phyloP scores from a whole-genome alignment of 37 sponge, comb jelly and placozoan genomes.

The Hormiphora californensis region DNA sequence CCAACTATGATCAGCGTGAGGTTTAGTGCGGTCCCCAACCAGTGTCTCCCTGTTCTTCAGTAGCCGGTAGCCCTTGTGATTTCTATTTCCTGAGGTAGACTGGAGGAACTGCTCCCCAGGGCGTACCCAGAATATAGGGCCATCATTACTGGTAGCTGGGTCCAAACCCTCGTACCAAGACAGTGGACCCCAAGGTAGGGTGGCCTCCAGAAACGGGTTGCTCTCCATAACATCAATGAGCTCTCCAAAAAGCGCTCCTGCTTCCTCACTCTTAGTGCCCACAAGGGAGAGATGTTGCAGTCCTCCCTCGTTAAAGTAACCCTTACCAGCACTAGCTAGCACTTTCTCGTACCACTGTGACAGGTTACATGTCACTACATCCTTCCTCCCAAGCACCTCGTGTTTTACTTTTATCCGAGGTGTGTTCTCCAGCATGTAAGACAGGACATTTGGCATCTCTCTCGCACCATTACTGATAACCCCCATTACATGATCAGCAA shows the following conservation, averaged over 20 bases:
- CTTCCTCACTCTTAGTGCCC: slow-evolving; percentile 79
- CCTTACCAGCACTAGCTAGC: slow-evolving; percentile 55
- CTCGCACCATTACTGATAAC: slow-evolving; percentile 63
- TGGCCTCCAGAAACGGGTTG: slow-evolving; percentile 65
- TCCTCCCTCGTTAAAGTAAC: slow-evolving; percentile 73
- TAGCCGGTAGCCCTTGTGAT: slow-evolving; percentile 44
- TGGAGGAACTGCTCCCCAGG: slow-evolving; percentile 90
- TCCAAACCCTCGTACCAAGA: slow-evolving; percentile 60
- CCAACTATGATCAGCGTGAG: slow-evolving; percentile 86
- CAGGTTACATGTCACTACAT: slow-evolving; percentile 64
- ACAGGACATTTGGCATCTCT: slow-evolving; percentile 71
- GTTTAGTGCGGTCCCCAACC: slow-evolving; percentile 84
- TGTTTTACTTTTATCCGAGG: slow-evolving; percentile 37
- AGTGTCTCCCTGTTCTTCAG: slow-evolving; percentile 70
- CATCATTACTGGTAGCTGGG: slow-evolving; percentile 78
- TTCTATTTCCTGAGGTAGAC: slow-evolving; percentile 3
- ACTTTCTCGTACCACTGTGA: slow-evolving; percentile 64
- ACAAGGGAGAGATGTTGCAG: slow-evolving; percentile 80
- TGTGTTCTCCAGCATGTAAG: slow-evolving; percentile 56
- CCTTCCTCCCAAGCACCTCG: slow-evolving; percentile 60
- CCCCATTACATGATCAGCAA: slow-evolving; percentile 76
- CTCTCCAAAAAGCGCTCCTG: slow-evolving; percentile 61
- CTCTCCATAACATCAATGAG: slow-evolving; percentile 63
- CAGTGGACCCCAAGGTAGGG: slow-evolving; percentile 85
- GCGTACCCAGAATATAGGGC: slow-evolving; percentile 92